These are phyloP conservation scores for Columbina picui DNA, from an alignment of 2,113 vertebrate species.

Conservation along the genomic window DNA sequence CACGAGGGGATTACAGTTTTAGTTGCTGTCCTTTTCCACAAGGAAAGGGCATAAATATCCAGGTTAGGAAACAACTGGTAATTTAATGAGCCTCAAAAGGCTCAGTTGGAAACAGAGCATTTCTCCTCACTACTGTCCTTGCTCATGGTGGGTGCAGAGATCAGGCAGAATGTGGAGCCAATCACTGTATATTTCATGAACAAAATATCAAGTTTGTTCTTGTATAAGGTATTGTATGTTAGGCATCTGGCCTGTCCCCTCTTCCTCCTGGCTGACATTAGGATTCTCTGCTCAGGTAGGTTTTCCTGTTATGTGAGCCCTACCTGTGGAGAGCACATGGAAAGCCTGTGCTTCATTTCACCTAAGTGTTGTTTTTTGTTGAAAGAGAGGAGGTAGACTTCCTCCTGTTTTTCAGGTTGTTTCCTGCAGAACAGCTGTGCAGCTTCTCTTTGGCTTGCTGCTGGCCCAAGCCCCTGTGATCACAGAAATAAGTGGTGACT, in stretches of 20 bases:
- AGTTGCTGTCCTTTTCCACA: background rate
- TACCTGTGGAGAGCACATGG: background rate
- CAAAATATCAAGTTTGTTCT: slow-evolving; percentile 16
- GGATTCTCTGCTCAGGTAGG: background rate
- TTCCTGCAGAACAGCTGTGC: background rate
- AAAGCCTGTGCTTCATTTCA: background rate
- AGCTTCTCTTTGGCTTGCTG: background rate
- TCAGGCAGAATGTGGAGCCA: background rate
- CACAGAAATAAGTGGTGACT: background rate
- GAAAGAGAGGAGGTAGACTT: background rate
- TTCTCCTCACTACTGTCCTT: background rate
- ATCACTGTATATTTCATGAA: slow-evolving; percentile 41
- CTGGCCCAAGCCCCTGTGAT: background rate
- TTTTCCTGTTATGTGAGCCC: slow-evolving; percentile 3
- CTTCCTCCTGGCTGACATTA: background rate
- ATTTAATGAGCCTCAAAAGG: background rate
- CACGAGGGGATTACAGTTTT: background rate
- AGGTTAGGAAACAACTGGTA: background rate
- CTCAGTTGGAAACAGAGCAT: background rate
- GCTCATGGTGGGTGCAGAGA: background rate
- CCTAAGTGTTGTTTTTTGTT: background rate
- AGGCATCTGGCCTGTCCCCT: background rate
- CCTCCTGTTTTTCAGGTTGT: background rate
- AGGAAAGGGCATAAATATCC: background rate
- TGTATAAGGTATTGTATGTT: background rate